A percentile compares a stretch with the other conserved stretches of the same genome.
Conservation (phyloP, 2,113 vertebrate species). For the Dipodomys spectabilis region DNA sequence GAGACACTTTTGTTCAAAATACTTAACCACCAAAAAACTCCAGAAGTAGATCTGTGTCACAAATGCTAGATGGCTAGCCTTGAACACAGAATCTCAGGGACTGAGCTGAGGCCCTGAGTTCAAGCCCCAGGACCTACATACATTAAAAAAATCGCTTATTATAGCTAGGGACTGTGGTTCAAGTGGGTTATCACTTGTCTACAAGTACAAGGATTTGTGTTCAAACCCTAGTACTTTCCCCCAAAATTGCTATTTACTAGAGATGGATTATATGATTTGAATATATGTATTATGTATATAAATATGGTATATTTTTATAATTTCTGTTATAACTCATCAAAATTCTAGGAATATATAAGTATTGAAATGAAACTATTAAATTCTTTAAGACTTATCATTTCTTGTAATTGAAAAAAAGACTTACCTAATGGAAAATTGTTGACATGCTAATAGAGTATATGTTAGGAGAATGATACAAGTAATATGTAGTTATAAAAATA, state of each 20-base stretch:
- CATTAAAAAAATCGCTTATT: too few relatives aligned
- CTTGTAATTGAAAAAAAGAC: constrained; percentile 18
- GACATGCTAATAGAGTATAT: neutral
- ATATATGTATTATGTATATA: neutral
- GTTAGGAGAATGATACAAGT: neutral
- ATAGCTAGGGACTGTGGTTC: too few relatives aligned
- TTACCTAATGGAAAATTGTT: neutral
- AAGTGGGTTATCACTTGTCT: neutral
- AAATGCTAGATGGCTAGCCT: too few relatives aligned
- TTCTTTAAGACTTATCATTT: constrained; percentile 23
- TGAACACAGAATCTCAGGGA: too few relatives aligned
- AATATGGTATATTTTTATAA: neutral
- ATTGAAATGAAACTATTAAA: neutral
- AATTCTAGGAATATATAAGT: constrained; percentile 13
- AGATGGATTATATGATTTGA: neutral
- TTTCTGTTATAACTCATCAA: constrained; percentile 38
- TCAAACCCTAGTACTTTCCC: neutral
- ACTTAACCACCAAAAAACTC: too few relatives aligned
- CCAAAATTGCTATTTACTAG: constrained; percentile 38
- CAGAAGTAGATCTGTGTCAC: too few relatives aligned
- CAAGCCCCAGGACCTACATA: too few relatives aligned
- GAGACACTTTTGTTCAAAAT: too few relatives aligned
- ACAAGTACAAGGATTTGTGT: neutral
- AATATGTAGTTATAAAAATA: constrained; percentile 27
- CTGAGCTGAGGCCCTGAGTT: too few relatives aligned